These are phyloP conservation scores for Rhinolophus ferrumequinum DNA, from an alignment of 2,113 vertebrate genomes.

Conservation along the genomic window DNA sequence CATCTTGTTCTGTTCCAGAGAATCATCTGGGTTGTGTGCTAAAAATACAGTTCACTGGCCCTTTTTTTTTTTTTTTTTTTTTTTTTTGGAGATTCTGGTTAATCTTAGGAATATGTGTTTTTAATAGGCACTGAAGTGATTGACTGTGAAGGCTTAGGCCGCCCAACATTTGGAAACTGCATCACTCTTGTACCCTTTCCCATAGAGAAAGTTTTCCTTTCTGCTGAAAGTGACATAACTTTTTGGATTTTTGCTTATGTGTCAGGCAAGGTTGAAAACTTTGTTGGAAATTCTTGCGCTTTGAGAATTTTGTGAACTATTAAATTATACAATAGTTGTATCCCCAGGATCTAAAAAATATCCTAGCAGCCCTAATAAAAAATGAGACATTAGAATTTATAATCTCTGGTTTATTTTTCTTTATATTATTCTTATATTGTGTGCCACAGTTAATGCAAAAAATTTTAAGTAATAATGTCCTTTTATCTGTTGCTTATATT, in stretches of 20 bases:
- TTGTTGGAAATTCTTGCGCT: background rate
- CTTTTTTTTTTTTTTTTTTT: background rate
- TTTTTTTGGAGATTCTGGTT: background rate
- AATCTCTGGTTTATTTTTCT: background rate
- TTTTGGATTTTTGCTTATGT: background rate
- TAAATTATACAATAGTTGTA: background rate
- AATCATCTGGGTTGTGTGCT: background rate
- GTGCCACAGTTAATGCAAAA: no score
- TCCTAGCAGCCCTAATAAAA: background rate
- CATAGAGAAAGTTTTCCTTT: background rate
- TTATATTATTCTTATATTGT: background rate
- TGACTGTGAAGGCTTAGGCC: background rate
- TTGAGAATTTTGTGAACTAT: conserved; percentile 27
- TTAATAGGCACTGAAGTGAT: background rate
- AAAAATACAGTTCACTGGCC: conserved; percentile 8
- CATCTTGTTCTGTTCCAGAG: background rate
- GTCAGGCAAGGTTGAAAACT: background rate
- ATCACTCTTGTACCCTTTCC: background rate
- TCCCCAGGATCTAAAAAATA: background rate
- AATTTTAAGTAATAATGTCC: no score
- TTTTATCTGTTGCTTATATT: background rate
- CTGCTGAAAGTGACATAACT: background rate
- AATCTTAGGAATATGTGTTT: background rate
- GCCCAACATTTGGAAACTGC: background rate
- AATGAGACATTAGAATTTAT: background rate